Base-by-base conservation (phyloP, 2,797 vertebrate species). In the Aldrovandia affinis region DNA sequence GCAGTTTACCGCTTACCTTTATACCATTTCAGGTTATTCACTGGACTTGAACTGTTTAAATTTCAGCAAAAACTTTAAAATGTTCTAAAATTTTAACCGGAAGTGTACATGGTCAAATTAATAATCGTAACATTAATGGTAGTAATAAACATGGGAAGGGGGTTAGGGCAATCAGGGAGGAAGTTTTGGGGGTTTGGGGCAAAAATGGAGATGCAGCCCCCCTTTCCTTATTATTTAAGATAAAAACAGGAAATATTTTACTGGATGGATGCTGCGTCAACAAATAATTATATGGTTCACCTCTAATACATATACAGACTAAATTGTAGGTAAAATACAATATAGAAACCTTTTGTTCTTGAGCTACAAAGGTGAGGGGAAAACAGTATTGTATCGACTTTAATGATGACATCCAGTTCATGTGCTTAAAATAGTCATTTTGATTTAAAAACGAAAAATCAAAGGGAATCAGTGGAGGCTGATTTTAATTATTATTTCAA, bases 401-500 rank as follows among this genome's bases (percentile, higher is more conserved):
- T 44, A 86, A 78, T 82, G 82, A 25, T 65, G 14, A 78, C 55
- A 54, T 28, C 57, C 65, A 50, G 77, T 84, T 82, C 44, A 22
- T 82, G n/a, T 30, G 36, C 47, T 18, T 59, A 80, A 55, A 73
- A 59, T 57, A 83, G 83, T 73, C 65, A 55, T 88, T 88, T 88
- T 59, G 81, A 82, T 86, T 84, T 85, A 63, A 85, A 80, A 86
- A 83, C 78, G n/a, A 52, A 80, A 88, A 87, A 86, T 83, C 84
- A 87, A 63, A 61, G 78, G 78, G 87, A 86, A 86, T 83, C 85
- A 87, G 63, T 88, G 81, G 44, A 57, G 78, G 36, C 81, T 86
- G 81, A 88, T 90, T 88, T 88, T 83, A 82, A 79, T 85, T 87
- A 83, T 88, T 84, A 87, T 91, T 86, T 88, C 82, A 87, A 89